A percentile compares a stretch with the other conserved stretches of the same genome.
Evolutionary conservation across 2,797 vertebrate species (phyloP).

Genomic region (Acrossocheilus wenchowensis): DNA sequence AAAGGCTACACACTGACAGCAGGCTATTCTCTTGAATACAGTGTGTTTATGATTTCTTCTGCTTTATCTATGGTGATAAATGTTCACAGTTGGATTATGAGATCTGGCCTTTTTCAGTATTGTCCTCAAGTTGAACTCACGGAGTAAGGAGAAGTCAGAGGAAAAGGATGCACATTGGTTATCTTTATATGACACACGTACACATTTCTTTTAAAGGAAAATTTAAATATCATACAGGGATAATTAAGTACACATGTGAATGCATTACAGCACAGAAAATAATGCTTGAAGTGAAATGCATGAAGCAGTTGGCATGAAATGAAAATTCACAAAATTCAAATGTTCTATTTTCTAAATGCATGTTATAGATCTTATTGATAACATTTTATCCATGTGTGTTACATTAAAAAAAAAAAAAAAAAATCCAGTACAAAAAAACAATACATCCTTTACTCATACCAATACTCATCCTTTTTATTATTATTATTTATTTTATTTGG

Average conservation of each 20-base stretch:
- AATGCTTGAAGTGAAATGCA: not conserved
- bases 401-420: not conserved
- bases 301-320: not conserved
- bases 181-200: not conserved
- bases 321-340: not conserved
- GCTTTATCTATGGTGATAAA: slow-evolving; percentile 47
- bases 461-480: no score
- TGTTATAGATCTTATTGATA: not conserved
- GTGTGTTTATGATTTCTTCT: slow-evolving; percentile 31
- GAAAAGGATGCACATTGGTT: not conserved
- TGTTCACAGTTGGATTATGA: slow-evolving; percentile 36
- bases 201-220: not conserved
- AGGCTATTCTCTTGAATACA: slow-evolving; percentile 39
- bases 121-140: slow-evolving; percentile 9
- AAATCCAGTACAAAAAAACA: not conserved
- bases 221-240: not conserved
- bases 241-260: not conserved
- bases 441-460: not conserved
- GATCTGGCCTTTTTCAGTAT: not conserved
- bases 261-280: not conserved
- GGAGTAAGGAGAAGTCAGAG: not conserved
- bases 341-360: not conserved
- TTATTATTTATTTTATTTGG: no score
- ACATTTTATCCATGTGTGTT: not conserved
- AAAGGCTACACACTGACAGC: slow-evolving; percentile 35